phyloP scores from a whole-genome alignment of 2,113 vertebrate species.

The Bubalus kerabau region DNA sequence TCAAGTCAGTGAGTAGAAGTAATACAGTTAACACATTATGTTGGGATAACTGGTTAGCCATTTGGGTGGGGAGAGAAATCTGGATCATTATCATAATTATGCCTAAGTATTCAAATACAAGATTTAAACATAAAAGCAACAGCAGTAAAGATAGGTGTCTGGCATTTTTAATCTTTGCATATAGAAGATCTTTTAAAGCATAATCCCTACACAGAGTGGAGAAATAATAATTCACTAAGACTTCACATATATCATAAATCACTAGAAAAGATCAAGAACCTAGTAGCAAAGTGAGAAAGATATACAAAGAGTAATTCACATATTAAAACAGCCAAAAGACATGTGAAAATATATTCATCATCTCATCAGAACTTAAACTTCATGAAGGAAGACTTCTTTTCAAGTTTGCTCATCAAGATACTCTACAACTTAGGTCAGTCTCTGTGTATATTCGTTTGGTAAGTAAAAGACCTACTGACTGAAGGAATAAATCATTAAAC shows the following conservation, averaged over 20 bases:
- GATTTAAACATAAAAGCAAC: background rate
- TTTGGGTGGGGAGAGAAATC: background rate
- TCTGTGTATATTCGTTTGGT: background rate
- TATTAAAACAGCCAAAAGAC: background rate
- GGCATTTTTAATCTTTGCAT: conserved; percentile 3
- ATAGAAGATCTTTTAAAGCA: background rate
- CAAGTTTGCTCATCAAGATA: background rate
- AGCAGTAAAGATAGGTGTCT: background rate
- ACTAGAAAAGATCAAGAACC: background rate
- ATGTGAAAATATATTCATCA: background rate
- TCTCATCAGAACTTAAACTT: background rate
- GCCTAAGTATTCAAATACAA: background rate
- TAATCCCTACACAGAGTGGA: background rate
- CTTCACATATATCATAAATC: background rate
- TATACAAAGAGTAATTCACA: background rate
- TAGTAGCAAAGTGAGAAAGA: background rate
- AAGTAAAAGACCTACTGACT: background rate
- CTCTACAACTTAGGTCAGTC: background rate
- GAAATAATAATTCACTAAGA: background rate
- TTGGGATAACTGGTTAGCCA: background rate
- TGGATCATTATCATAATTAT: conserved; percentile 11
- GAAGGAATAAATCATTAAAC: background rate
- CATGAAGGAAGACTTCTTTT: background rate
- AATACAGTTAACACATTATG: background rate
- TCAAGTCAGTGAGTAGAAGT: background rate